Conservation (phyloP, 2,888 invertebrate species). For the Leptinotarsa rubiginosa region DNA sequence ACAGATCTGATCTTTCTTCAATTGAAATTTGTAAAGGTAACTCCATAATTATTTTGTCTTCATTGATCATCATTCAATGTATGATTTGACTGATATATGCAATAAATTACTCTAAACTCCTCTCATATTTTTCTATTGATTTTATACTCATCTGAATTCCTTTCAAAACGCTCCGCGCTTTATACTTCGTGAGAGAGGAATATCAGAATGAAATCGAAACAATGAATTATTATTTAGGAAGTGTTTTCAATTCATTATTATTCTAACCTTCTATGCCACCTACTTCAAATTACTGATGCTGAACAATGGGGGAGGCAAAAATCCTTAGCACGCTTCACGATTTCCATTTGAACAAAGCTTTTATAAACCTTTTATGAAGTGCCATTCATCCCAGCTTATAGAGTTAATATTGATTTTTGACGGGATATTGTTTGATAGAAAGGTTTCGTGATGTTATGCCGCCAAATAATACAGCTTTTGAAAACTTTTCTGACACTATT, state of each 20-base stretch:
- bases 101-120: too few species aligned
- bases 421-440: conserved; percentile 51
- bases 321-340: conserved; percentile 46
- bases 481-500: conserved; percentile 37
- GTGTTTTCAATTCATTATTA: conserved; percentile 39
- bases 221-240: conserved; percentile 30
- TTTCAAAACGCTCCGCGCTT: background rate
- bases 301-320: conserved; percentile 42
- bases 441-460: conserved; percentile 42
- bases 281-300: conserved; percentile 42
- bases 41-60: too few species aligned
- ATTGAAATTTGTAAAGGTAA: too few species aligned
- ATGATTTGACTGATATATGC: too few species aligned
- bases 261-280: conserved; percentile 42
- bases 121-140: too few species aligned
- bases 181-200: background rate
- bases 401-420: conserved; percentile 54
- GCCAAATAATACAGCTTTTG: conserved; percentile 40
- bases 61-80: too few species aligned
- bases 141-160: background rate
- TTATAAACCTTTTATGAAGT: conserved; percentile 52
- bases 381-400: conserved; percentile 47
- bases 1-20: too few species aligned
- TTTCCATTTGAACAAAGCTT: conserved; percentile 53
- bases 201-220: conserved; percentile 18